Evolutionary conservation across 2,113 vertebrate species (phyloP).

Genomic region (Notothenia coriiceps): DNA sequence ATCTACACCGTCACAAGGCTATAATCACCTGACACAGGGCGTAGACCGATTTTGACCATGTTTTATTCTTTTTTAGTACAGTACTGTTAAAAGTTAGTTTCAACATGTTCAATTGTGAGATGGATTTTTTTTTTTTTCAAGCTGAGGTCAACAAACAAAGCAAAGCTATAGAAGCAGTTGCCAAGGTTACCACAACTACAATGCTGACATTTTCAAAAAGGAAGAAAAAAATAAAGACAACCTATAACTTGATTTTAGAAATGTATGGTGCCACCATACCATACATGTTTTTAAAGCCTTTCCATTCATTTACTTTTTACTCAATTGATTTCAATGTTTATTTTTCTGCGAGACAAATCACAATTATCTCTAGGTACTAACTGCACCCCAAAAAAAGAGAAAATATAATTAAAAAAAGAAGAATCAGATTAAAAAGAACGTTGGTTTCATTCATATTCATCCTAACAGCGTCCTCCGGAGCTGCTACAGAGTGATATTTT

Average conservation of each 20-base stretch:
- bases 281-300: constrained; percentile 66
- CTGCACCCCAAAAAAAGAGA: constrained; percentile 67
- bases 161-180: constrained; percentile 82
- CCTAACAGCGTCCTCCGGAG: constrained; percentile 55
- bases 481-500: constrained; percentile 33
- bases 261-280: constrained; percentile 58
- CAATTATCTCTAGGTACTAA: constrained; percentile 74
- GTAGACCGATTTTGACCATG: constrained; percentile 74
- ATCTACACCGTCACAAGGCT: neutral
- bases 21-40: constrained; percentile 63
- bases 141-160: constrained; percentile 82
- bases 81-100: constrained; percentile 87
- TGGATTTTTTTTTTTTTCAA: constrained; percentile 66
- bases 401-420: constrained; percentile 57
- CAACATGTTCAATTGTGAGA: constrained; percentile 82
- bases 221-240: constrained; percentile 57
- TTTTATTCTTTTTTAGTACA: constrained; percentile 85
- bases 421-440: constrained; percentile 78
- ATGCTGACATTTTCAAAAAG: constrained; percentile 72
- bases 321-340: constrained; percentile 64
- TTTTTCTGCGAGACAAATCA: constrained; percentile 72
- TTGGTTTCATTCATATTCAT: constrained; percentile 63
- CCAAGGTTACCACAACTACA: constrained; percentile 84
- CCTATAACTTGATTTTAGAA: constrained; percentile 72
- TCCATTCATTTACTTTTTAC: constrained; percentile 41